Percentiles rank a stretch among this genome's conserved stretches.
Conservation (phyloP, 2,797 vertebrate genomes). For the Spinus pinus region DNA sequence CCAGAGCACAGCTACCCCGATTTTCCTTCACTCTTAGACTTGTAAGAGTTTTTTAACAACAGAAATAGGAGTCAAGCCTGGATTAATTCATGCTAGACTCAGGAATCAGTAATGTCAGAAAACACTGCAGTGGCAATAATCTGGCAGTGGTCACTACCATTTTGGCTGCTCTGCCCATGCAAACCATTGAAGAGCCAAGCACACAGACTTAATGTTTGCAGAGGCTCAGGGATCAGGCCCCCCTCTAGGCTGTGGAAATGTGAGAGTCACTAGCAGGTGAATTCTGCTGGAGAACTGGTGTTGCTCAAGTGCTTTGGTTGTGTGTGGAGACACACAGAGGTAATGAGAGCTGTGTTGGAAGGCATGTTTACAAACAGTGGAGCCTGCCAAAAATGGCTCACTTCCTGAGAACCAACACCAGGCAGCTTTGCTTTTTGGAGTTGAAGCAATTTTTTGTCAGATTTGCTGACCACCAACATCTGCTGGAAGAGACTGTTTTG, state of each 20-base stretch:
- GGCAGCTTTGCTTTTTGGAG: background rate
- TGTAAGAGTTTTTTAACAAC: background rate
- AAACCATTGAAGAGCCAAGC: background rate
- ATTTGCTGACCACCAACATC: background rate
- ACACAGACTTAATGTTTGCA: background rate
- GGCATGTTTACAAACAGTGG: conserved; percentile 9
- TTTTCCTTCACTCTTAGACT: background rate
- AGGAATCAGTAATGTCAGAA: background rate
- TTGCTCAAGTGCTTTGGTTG: background rate
- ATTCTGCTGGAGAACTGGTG: background rate
- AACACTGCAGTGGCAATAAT: background rate
- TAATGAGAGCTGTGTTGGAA: conserved; percentile 13
- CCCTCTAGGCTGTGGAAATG: background rate
- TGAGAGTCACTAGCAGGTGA: background rate
- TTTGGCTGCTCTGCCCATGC: background rate
- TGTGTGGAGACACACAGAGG: conserved; percentile 3
- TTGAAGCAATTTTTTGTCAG: conserved; percentile 19
- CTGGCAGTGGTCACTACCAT: background rate
- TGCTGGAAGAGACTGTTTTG: background rate
- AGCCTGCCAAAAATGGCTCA: background rate
- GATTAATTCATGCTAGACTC: background rate
- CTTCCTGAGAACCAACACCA: conserved; percentile 8
- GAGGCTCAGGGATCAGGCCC: background rate
- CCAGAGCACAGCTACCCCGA: background rate
- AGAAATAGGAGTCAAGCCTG: background rate